These are phyloP conservation scores for Polyodon spathula DNA, from an alignment of 2,113 vertebrate species.

Conservation along the genomic window DNA sequence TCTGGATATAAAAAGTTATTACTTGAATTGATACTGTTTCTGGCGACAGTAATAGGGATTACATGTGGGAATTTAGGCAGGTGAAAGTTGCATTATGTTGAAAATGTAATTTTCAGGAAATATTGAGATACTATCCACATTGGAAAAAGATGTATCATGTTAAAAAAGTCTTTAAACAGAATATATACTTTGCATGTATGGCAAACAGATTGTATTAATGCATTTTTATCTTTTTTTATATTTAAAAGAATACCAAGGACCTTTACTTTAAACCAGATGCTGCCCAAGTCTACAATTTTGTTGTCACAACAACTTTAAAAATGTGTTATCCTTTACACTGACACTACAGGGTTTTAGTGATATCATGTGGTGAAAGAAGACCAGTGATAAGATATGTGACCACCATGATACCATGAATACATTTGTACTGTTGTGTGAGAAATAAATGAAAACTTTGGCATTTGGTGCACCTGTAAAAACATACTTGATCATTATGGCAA, in stretches of 20 bases:
- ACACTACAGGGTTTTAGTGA: conserved; percentile 11
- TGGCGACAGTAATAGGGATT: too few relatives aligned
- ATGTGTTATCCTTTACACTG: conserved; percentile 12
- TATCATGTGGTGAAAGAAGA: conserved; percentile 7
- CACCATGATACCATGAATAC: conserved; percentile 28
- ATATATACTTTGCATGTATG: too few relatives aligned
- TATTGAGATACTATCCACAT: too few relatives aligned
- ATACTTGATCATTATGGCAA: conserved; percentile 76
- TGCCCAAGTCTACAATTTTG: conserved; percentile 18
- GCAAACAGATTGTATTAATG: too few relatives aligned
- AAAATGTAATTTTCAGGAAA: too few relatives aligned
- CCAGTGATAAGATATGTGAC: conserved; percentile 3
- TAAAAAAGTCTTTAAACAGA: too few relatives aligned
- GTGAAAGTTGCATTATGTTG: too few relatives aligned
- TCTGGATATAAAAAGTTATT: too few relatives aligned
- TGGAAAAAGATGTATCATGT: too few relatives aligned
- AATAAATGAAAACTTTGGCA: conserved; percentile 55
- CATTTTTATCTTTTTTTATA: too few relatives aligned
- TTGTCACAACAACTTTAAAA: conserved; percentile 24
- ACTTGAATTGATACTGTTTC: too few relatives aligned
- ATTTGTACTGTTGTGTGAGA: conserved; percentile 64
- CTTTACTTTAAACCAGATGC: conserved; percentile 19
- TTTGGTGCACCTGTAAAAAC: conserved; percentile 83
- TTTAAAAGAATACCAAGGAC: background rate
- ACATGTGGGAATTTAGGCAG: too few relatives aligned